Evolutionary conservation across 2,113 vertebrate species (phyloP), one percentile per base, ranked within the genome.

Genomic region (Heterotilapia buettikoferi): DNA sequence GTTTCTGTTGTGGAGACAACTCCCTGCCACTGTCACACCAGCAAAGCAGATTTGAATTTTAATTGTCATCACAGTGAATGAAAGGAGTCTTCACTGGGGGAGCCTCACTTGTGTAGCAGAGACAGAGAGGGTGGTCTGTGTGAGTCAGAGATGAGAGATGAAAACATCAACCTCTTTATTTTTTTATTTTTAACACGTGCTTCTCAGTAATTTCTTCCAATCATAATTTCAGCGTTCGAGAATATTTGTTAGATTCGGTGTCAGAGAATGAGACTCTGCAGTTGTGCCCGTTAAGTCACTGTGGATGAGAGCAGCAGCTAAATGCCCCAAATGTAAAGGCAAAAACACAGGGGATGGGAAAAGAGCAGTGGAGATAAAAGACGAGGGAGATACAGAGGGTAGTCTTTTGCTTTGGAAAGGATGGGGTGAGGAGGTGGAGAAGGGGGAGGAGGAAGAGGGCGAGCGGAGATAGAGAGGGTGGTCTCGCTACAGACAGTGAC

Each of bases 21-120:
- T 85, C 88, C 84, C 88, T 33, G 54, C 85, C 52, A 52, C 83
- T 79, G 91, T 88, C 89, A 91, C 33, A 88, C 90, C 90, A 92
- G 89, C 92, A 90, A 93, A 95, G 84, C 85, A 92, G 94, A 94
- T 95, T 94, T 91, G 88, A 95, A 94, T 94, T 91, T 63, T 12
- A 90, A 92, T 94, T 94, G 88, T 84, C 88, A 84, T 84, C 59
- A 7, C 80, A 54, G 73, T 79, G 86, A 91, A 91, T 87, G 89
- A 63, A 83, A 82, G 83, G 61, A 40, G 19, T 21, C 21, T 43
- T 82, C 59, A 6, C 71, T 24, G 45, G 84, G 76, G 85, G 88
- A 79, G 83, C 18, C 33, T 18, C 9, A 9, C 53, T 7, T 14
- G 36, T n/a, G 52, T 53, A 38, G 59, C 9, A 43, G 47, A 71